Evolutionary conservation across 2,888 invertebrate genomes (phyloP).

Genomic region (Rugalucina vietnamica): DNA sequence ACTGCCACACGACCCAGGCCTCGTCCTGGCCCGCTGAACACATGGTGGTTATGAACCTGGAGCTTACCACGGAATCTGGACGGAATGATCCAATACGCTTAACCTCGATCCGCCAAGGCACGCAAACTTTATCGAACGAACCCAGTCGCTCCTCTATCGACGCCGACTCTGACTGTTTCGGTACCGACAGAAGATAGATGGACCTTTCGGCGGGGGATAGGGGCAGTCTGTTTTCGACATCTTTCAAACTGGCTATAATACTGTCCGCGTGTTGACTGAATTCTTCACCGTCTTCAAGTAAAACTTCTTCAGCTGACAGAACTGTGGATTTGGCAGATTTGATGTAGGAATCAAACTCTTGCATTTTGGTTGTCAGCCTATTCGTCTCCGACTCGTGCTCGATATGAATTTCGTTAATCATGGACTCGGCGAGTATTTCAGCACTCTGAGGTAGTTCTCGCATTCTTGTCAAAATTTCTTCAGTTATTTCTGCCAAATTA

Average conservation of each 20-base stretch:
- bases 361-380: conserved; percentile 44
- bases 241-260: conserved; percentile 14
- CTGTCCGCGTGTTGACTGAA: conserved; percentile 28
- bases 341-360: conserved; percentile 49
- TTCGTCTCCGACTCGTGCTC: conserved; percentile 49
- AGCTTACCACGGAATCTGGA: conserved; percentile 55
- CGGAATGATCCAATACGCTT: conserved; percentile 52
- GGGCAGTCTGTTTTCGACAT: conserved; percentile 36
- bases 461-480: conserved; percentile 41
- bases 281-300: conserved; percentile 33
- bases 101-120: conserved; percentile 62
- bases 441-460: conserved; percentile 31
- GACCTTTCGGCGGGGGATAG: conserved; percentile 38
- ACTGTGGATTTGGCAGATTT: conserved; percentile 35
- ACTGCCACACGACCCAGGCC: conserved; percentile 63
- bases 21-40: conserved; percentile 45
- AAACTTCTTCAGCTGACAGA: conserved; percentile 33
- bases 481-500: conserved; percentile 44
- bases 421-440: conserved; percentile 24
- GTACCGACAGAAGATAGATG: conserved; percentile 43
- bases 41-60: conserved; percentile 60
- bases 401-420: conserved; percentile 42
- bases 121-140: conserved; percentile 35
- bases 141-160: conserved; percentile 42
- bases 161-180: neutral